These are phyloP conservation scores for Fragum whitleyi DNA, from an alignment of 2,888 invertebrate species.

Conservation along the genomic window DNA sequence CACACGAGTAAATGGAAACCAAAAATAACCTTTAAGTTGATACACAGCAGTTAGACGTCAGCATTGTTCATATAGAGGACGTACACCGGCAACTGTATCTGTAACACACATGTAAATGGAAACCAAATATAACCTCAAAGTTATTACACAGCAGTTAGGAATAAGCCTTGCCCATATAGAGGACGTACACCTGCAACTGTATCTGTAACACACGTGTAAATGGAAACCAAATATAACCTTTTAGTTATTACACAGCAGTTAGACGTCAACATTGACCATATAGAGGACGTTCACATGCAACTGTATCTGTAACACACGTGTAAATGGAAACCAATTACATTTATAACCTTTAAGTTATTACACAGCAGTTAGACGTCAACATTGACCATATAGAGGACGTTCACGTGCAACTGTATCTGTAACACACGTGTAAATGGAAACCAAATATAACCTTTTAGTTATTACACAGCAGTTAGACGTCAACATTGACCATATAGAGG, in stretches of 20 bases:
- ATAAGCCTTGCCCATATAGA: slow-evolving; percentile 43
- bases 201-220: slow-evolving; percentile 44
- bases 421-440: too few species aligned
- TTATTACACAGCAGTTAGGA: slow-evolving; percentile 41
- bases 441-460: too few species aligned
- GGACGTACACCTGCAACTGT: slow-evolving; percentile 35
- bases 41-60: slow-evolving; percentile 41
- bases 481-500: too few species aligned
- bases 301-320: slow-evolving; percentile 38
- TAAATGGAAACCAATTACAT: too few species aligned
- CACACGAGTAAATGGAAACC: slow-evolving; percentile 34
- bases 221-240: slow-evolving; percentile 5
- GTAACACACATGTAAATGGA: slow-evolving; percentile 39
- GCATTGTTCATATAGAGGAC: slow-evolving; percentile 48
- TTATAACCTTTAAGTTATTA: too few species aligned
- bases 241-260: too few species aligned
- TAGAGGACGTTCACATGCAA: slow-evolving; percentile 33
- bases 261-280: slow-evolving; percentile 45
- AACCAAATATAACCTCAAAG: background rate
- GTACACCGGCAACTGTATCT: slow-evolving; percentile 34
- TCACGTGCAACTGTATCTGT: too few species aligned
- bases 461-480: too few species aligned
- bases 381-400: too few species aligned
- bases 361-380: too few species aligned
- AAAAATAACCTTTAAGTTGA: background rate